Base-by-base conservation (phyloP, 2,113 vertebrate species). In the Dicaeum eximium region DNA sequence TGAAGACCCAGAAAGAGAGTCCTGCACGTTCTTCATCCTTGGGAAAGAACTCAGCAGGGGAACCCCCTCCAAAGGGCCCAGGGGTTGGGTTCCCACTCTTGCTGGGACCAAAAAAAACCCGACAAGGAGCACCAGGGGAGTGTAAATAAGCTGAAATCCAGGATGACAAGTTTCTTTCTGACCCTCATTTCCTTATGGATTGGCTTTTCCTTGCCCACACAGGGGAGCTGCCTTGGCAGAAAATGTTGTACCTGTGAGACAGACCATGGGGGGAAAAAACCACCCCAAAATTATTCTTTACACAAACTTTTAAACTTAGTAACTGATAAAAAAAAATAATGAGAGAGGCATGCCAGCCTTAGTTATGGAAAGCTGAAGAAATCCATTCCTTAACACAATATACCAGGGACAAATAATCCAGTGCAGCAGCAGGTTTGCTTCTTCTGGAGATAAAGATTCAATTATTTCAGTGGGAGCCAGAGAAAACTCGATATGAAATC, bases 281-380 rank as follows among this genome's bases (percentile, higher is more conserved):
- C n/a, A 30, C 20, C 9, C 42, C 40, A 27, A n/a, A 58, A 87
- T 61, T 31, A 5, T 57, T 73, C 64, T 82, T 47, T 74, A 45
- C 58, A 31, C 78, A 15, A 85, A 67, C 8, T 92, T 95, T 86
- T 56, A 23, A 57, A 70, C 47, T 92, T 58, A 73, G 77, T 51
- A 77, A 60, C 27, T 88, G 56, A 25, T 44, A 44, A 44, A 21
- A 30, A 30, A 16, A n/a, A 12, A 31, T 7, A 8, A 45, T 7
- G 18, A 22, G 25, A 73, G 42, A 44, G 14, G 19, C n/a, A 62
- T 11, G 21, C 2, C 54, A 69, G n/a, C 54, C 20, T 84, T n/a
- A 40, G 40, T 40, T 48, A 21, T 27, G 40, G 66, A n/a, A 51
- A 74, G 28, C 19, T 23, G 9, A 42, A 28, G 37, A 33, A 23